phyloP scores from a whole-genome alignment of 2,888 invertebrate genomes.

The Dascillus cervinus region DNA sequence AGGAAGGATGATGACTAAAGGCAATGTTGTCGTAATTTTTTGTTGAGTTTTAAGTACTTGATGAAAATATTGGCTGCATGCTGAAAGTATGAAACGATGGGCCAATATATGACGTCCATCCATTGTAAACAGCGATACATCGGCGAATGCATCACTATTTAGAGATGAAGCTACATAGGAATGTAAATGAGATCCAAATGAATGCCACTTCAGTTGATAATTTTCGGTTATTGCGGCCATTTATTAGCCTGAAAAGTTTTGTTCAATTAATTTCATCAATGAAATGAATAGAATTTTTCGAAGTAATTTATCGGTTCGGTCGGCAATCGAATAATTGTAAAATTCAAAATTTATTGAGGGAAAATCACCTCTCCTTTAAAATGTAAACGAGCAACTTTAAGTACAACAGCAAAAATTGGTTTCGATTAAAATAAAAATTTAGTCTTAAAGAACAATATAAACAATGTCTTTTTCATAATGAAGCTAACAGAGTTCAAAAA shows the following conservation, averaged over 20 bases:
- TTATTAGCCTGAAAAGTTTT: constrained; percentile 19
- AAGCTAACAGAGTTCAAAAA: background rate
- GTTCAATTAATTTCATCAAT: too few species aligned
- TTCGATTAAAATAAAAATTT: background rate
- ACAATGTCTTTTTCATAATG: background rate
- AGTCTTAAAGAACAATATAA: background rate
- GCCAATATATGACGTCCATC: constrained; percentile 76
- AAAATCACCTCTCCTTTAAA: too few species aligned
- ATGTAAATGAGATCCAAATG: constrained; percentile 74
- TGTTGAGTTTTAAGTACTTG: constrained; percentile 45
- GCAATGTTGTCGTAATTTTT: constrained; percentile 32
- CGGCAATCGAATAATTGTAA: too few species aligned
- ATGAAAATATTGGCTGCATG: constrained; percentile 64
- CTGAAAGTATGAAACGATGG: constrained; percentile 76
- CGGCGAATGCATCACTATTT: constrained; percentile 73
- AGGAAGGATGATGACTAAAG: constrained; percentile 65
- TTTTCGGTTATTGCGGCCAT: constrained; percentile 59
- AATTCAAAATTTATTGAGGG: too few species aligned
- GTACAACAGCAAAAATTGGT: too few species aligned
- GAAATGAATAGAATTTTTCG: too few species aligned
- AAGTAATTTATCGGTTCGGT: too few species aligned
- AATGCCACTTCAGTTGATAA: constrained; percentile 85
- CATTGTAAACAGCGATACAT: constrained; percentile 71
- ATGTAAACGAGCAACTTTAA: too few species aligned
- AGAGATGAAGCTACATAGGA: constrained; percentile 66